phyloP scores from a whole-genome alignment of 2,797 vertebrate species.

The Champsocephalus esox region DNA sequence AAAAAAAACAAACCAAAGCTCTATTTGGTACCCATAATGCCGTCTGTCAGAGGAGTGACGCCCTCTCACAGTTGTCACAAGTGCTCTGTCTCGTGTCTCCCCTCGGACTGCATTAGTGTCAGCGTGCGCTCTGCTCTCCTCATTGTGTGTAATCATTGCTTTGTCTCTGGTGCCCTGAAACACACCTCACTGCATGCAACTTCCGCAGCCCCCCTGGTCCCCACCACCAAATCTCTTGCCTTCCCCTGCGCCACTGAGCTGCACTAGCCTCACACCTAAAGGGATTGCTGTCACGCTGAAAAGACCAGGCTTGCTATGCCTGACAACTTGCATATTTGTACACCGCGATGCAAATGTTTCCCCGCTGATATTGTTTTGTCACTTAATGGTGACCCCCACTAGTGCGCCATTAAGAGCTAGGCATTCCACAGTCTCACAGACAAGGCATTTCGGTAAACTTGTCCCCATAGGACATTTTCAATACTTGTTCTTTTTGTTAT shows the following conservation, averaged over 20 bases:
- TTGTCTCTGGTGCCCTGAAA: slow-evolving; percentile 82
- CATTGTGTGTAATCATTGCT: slow-evolving; percentile 83
- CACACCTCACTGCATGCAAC: slow-evolving; percentile 84
- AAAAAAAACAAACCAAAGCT: slow-evolving; percentile 17
- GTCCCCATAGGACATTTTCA: slow-evolving; percentile 76
- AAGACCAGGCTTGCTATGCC: slow-evolving; percentile 81
- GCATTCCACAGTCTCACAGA: slow-evolving; percentile 62
- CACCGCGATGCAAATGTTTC: slow-evolving; percentile 79
- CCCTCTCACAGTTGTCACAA: slow-evolving; percentile 83
- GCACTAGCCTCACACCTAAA: slow-evolving; percentile 79
- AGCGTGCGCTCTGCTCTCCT: slow-evolving; percentile 71
- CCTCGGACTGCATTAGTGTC: slow-evolving; percentile 83
- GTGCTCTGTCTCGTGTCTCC: slow-evolving; percentile 80
- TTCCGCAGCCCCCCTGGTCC: slow-evolving; percentile 75
- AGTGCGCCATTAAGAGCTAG: slow-evolving; percentile 71
- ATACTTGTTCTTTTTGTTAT: slow-evolving; percentile 80
- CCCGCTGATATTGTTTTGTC: slow-evolving; percentile 82
- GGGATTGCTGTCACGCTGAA: slow-evolving; percentile 84
- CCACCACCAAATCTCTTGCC: slow-evolving; percentile 74
- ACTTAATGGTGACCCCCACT: slow-evolving; percentile 80
- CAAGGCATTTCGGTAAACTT: slow-evolving; percentile 70
- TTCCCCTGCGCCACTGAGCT: slow-evolving; percentile 77
- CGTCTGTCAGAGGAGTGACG: slow-evolving; percentile 72
- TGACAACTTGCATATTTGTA: slow-evolving; percentile 85
- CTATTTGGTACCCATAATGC: slow-evolving; percentile 68